Evolutionary conservation across 2,888 invertebrate species (phyloP).

Genomic region (Cerceris rybyensis): DNA sequence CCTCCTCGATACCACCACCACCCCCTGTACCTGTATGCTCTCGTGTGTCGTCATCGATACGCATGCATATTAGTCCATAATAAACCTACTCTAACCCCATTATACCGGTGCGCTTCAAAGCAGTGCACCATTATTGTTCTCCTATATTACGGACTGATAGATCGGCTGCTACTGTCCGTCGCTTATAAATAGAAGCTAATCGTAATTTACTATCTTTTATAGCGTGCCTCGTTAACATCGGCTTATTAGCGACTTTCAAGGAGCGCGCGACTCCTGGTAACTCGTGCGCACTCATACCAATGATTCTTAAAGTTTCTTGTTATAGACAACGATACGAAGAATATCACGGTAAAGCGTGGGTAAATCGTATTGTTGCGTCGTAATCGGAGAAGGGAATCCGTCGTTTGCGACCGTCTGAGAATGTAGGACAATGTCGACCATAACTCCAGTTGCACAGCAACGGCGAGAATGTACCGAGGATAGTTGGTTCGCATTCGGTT

Average conservation of each 20-base stretch:
- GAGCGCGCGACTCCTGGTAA: not conserved
- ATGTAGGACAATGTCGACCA: slow-evolving; percentile 69
- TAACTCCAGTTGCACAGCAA: slow-evolving; percentile 59
- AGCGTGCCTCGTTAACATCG: slow-evolving; percentile 45
- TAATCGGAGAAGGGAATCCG: slow-evolving; percentile 58
- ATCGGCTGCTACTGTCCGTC: slow-evolving; percentile 12
- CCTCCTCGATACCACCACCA: too few species aligned
- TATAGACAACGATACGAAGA: not conserved
- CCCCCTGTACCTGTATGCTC: too few species aligned
- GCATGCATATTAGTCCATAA: slow-evolving; percentile 57
- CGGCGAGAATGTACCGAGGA: slow-evolving; percentile 48
- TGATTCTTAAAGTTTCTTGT: not conserved
- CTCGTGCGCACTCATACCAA: not conserved
- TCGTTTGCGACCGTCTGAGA: slow-evolving; percentile 45
- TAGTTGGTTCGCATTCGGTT: slow-evolving; percentile 19
- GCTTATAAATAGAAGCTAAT: slow-evolving; percentile 29
- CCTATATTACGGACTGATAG: slow-evolving; percentile 18
- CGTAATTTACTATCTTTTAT: slow-evolving; percentile 40
- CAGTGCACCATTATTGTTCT: slow-evolving; percentile 42
- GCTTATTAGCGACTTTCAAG: slow-evolving; percentile 6
- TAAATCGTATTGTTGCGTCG: slow-evolving; percentile 51
- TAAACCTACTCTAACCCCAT: slow-evolving; percentile 36
- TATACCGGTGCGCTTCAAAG: slow-evolving; percentile 46
- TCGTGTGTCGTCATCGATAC: slow-evolving; percentile 34
- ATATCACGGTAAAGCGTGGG: slow-evolving; percentile 15